Base-by-base conservation (phyloP, 2,888 invertebrate genomes). In the Invenusta paracnida region DNA sequence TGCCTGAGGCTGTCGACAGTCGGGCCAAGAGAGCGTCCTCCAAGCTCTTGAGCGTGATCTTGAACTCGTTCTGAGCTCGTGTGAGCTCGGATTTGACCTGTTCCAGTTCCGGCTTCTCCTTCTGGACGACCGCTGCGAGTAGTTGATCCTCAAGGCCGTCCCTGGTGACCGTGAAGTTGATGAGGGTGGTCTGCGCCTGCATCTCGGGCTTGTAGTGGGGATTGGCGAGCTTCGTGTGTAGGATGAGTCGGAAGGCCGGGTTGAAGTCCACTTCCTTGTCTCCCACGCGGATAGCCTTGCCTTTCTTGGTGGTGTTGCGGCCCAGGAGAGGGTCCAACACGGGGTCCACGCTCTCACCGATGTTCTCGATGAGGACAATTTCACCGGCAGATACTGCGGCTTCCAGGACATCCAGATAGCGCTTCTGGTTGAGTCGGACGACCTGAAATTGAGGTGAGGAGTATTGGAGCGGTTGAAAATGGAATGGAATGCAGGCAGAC, bases 121-220 rank as follows among this genome's bases (percentile, higher is more conserved):
- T 97, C 92, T 96, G 96, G 0, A 98, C 97, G 13, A 97, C 97
- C 93, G 97, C 97, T 23, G 97, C 97, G 86, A 98, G 92, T 25
- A 98, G 93, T 92, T 98, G 97, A 91, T 98, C 97, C 93, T 97
- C 97, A 82, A 98, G 92, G 2, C 97, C 98, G 90, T 97, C 97
- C 89, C 96, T 94, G 1, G 98, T 98, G 2, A 98, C 98, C 5
- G 97, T 97, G 90, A 98, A 98, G 92, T 98, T 97, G 88, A 98
- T 97, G 87, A 98, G 93, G 0, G 97, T 97, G 0, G 96, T 96
- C 92, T 98, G 97, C 17, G 98, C 98, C 92, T 98, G 97, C 95
- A 98, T 96, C 93, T 98, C 98, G 0, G 98, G 98, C 90, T 97
- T 96, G 91, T 97, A 98, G 92, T 97, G 97, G 13, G 97, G 98